phyloP scores from a whole-genome alignment of 2,888 invertebrate genomes.

The Ophonus ardosiacus region DNA sequence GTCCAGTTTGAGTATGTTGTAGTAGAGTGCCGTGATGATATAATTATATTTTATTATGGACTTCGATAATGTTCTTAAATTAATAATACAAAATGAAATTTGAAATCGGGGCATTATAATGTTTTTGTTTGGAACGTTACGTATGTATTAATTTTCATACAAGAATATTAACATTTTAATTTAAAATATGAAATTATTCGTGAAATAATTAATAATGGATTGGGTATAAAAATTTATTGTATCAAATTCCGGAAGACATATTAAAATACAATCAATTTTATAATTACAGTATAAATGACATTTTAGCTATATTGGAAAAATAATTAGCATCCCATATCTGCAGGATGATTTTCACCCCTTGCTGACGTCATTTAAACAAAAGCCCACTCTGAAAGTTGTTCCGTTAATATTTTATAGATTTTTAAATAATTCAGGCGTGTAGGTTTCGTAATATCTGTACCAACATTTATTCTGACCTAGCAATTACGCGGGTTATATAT shows the following conservation, averaged over 20 bases:
- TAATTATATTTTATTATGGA: not conserved
- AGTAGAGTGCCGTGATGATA: too few relatives aligned
- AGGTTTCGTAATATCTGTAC: not conserved
- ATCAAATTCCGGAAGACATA: not conserved
- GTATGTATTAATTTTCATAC: too few relatives aligned
- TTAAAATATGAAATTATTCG: not conserved
- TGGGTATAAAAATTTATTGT: not conserved
- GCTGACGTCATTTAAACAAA: not conserved
- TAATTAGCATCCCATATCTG: slow-evolving; percentile 1
- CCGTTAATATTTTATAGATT: not conserved
- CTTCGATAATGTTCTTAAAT: not conserved
- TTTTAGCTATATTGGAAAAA: slow-evolving; percentile 31
- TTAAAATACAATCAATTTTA: not conserved
- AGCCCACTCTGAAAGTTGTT: not conserved
- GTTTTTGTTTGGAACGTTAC: too few relatives aligned
- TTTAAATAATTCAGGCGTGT: not conserved
- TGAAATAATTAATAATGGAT: slow-evolving; percentile 1
- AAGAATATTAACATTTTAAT: not conserved
- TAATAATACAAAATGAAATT: not conserved
- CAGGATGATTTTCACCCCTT: slow-evolving; percentile 3
- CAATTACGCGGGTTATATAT: not conserved
- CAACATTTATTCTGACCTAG: not conserved
- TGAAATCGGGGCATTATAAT: too few relatives aligned
- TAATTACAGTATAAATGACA: slow-evolving; percentile 12
- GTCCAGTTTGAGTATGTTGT: too few relatives aligned